Evolutionary conservation across 2,113 vertebrate species (phyloP), one percentile per base, ranked within the genome.

Genomic region (Leuciscus idus): DNA sequence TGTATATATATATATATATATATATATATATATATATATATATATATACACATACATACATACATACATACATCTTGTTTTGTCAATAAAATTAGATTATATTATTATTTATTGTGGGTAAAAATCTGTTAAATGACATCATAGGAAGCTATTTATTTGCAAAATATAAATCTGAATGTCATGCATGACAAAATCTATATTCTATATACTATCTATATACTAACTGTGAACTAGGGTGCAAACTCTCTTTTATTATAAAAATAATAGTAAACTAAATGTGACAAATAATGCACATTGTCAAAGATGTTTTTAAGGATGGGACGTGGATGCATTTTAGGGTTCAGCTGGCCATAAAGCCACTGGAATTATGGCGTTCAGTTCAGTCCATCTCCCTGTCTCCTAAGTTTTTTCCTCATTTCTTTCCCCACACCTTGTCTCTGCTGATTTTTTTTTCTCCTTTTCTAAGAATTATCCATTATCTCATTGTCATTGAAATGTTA

Each of bases 401-500:
- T 30, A 66, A 72, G 28, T 36, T 43, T 64, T 10, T 83, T 72
- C 19, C 6, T 70, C 12, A n/a, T 39, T 33, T 73, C 8, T 26
- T 17, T 19, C 26, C 26, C 12, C 13, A 43, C 36, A 36, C 57
- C 77, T 61, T 19, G 28, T n/a, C 12, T 73, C 33, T 73, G 19
- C 6, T 7, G 74, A 30, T 59, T 43, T 73, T 19, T 26, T 43
- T 70, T 13, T 15, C 52, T 55, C 2, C 52, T 55, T 43, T 55
- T 55, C 52, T 55, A 55, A 19, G 50, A 19, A 28, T 50, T 64
- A 3, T 66, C 55, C 77, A 72, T 72, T 81, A 36, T 85, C 75
- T 70, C 61, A 59, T 43, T 85, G 75, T 80, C 64, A 79, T 57
- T 80, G 28, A 80, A 8, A 80, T 39, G 46, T 57, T 39, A 9